Base-by-base conservation (phyloP, 2,797 vertebrate genomes). In the Clangula hyemalis region DNA sequence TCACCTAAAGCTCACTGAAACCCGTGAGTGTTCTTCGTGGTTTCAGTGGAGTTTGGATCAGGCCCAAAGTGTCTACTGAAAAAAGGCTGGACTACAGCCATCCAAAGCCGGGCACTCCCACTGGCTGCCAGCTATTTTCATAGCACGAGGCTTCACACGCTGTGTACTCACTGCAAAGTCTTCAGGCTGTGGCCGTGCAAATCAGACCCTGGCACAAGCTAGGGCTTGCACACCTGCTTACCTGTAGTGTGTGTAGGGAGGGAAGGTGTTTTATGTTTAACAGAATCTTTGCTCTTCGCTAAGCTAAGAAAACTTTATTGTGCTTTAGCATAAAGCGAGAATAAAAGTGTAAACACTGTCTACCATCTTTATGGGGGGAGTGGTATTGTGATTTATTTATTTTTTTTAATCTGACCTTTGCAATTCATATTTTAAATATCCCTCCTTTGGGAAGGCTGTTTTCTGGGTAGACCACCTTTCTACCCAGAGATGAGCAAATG, bases 401-500 rank as follows among this genome's bases (percentile, higher is more conserved):
- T 71, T 76, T 71, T 76, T 86, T 32, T 36, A 53, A 64, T 70
- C 32, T 89, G 28, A 73, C 73, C 61, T 85, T 90, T 13, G 14
- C 80, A 32, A 56, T 54, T 90, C 66, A 38, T 47, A 73, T 60
- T 78, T 93, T 81, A 86, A 85, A 49, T 49, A 90, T n/a, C 62
- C 11, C 18, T 83, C 54, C 53, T 77, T 65, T 41, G 65, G 36
- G 36, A 95, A 87, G 34, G 19, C 32, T 54, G 4, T 90, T 89
- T 93, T 84, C 77, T 45, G 64, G 14, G 65, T 54, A 87, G 62
- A 21, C 72, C 56, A 91, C 51, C 47, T 76, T 94, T 89, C 66
- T 74, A 10, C 38, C 25, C 27, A 85, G 87, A 94, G 65, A 91
- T 78, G 90, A 92, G 82, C 91, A 97, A 97, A 94, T 75, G 83